Percentiles rank a stretch among this genome's conserved stretches.
Conservation (phyloP, 2,113 vertebrate species). For the Sinocyclocheilus grahami region DNA sequence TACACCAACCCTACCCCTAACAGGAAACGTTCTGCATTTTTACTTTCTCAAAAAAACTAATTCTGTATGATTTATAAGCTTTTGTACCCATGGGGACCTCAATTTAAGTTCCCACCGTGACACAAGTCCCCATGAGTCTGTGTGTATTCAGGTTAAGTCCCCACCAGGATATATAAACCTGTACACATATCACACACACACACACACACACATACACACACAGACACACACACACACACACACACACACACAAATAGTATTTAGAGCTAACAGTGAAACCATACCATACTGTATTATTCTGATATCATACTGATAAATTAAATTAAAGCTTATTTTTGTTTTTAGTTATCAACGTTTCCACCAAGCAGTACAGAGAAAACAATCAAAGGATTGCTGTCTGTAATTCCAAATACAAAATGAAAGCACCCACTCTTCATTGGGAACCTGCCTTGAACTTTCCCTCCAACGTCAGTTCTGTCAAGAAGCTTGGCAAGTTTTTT, state of each 20-base stretch:
- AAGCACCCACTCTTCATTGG: conserved; percentile 70
- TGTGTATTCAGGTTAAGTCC: too few relatives aligned
- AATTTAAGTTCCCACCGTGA: too few relatives aligned
- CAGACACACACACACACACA: too few relatives aligned
- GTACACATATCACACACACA: too few relatives aligned
- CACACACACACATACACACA: too few relatives aligned
- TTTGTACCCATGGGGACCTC: too few relatives aligned
- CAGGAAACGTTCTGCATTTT: too few relatives aligned
- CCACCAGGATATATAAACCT: too few relatives aligned
- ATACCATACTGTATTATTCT: background rate
- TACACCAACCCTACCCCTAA: too few relatives aligned
- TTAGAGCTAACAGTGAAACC: background rate
- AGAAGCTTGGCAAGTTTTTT: background rate
- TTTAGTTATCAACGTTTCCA: conserved; percentile 45
- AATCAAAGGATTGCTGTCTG: conserved; percentile 64
- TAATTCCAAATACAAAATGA: conserved; percentile 62
- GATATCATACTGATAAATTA: background rate
- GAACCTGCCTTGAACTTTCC: conserved; percentile 2
- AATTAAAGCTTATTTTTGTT: conserved; percentile 33
- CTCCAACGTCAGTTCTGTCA: rapidly evolving
- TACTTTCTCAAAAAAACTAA: too few relatives aligned
- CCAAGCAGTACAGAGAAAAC: conserved; percentile 38
- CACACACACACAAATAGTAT: background rate
- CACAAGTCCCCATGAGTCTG: too few relatives aligned
- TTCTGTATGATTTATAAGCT: too few relatives aligned